Percentiles rank a stretch among this genome's conserved stretches.
Evolutionary conservation across 2,888 invertebrate species (phyloP).

Genomic region (Agrotis exclamationis): DNA sequence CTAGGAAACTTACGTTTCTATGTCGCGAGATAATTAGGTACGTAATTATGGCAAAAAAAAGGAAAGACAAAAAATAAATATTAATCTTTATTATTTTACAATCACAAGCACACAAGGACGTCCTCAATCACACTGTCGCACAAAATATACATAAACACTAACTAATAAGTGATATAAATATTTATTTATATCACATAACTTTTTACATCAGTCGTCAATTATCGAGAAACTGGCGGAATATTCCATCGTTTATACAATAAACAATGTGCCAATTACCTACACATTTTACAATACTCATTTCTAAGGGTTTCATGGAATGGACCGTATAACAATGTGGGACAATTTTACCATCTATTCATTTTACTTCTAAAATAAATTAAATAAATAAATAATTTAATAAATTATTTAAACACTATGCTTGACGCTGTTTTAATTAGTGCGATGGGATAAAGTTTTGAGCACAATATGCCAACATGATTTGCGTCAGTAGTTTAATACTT

Average conservation of each 20-base stretch:
- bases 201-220: constrained; percentile 90
- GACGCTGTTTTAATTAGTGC: constrained; percentile 74
- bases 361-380: constrained; percentile 89
- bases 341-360: constrained; percentile 78
- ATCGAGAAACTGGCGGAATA: constrained; percentile 85
- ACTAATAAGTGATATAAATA: constrained; percentile 87
- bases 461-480: constrained; percentile 66
- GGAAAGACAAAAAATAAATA: constrained; percentile 58
- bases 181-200: constrained; percentile 87
- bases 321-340: constrained; percentile 66
- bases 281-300: constrained; percentile 66
- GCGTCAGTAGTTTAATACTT: constrained; percentile 66
- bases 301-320: constrained; percentile 59
- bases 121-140: constrained; percentile 88
- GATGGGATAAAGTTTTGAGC: constrained; percentile 77
- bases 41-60: constrained; percentile 40
- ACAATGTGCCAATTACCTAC: constrained; percentile 77
- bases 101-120: constrained; percentile 90
- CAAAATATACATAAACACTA: constrained; percentile 87
- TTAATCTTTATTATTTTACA: constrained; percentile 84
- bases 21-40: constrained; percentile 31
- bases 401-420: constrained; percentile 82
- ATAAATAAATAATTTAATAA: constrained; percentile 90
- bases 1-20: constrained; percentile 54
- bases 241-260: constrained; percentile 76